Evolutionary conservation across 2,797 vertebrate species (phyloP), one percentile per base, ranked within the genome.

Genomic region (Pteronotus mesoamericanus): DNA sequence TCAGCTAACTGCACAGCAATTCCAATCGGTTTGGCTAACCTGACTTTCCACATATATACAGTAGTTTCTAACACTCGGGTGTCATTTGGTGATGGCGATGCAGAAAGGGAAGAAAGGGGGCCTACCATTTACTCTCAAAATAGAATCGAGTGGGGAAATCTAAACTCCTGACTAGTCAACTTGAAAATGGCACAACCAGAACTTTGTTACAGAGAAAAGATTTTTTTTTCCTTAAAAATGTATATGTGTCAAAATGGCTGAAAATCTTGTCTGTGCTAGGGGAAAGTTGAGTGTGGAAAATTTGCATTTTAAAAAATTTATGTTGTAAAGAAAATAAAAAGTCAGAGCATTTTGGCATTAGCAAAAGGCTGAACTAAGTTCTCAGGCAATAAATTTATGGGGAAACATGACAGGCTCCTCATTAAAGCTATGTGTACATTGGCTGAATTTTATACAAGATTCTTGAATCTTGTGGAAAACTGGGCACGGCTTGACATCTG

Each of bases 371-470:
- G 92, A 93, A 59, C 94, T 91, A 90, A 91, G 93, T 95, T 97
- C 97, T 98, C 94, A 97, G 97, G 97, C 97, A 97, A 96, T 96
- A 97, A 97, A 97, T 97, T 97, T 97, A 93, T 89, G 85, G 95
- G 86, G 96, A 94, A 97, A 97, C 95, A 97, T 85, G 97, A 97
- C 96, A 97, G 94, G 94, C 93, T 93, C 72, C 95, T 97, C 95
- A 96, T 96, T 97, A 98, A 97, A 96, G 94, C 96, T 97, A 85
- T 98, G 97, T 97, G 97, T 96, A 97, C 29, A 9, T 97, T 97
- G 96, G 97, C 97, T 97, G 95, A 82, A 97, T 97, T 97, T 97
- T 96, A 96, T 86, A 93, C 95, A 97, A 88, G 97, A 96, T 96
- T 97, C 94, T 96, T 79, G 91, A 96, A 97, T 96, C 95, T 96